Base-by-base conservation (phyloP, 2,797 vertebrate genomes). In the Sebastes nivosus region DNA sequence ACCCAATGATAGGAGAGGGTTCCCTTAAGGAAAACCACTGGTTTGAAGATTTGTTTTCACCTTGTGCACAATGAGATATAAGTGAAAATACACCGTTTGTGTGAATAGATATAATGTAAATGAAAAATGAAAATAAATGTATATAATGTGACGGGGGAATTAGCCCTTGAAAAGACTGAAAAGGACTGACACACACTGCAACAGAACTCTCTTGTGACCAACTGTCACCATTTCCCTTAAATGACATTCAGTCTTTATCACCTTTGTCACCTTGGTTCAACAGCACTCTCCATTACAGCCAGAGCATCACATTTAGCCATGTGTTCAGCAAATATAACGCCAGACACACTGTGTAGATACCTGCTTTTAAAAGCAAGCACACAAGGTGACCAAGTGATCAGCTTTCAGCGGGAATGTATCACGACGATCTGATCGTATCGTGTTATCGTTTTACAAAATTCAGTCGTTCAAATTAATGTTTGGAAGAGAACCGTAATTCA, bases 241-340 rank as follows among this genome's bases (percentile, higher is more conserved):
- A 61, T 79, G 72, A 83, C 79, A 76, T 76, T 82, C 32, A 67
- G 46, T 67, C 59, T 74, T 75, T 38, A 18, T 30, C 29, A 30
- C 29, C 29, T 30, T 30, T 64, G 55, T 78, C 82, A 85, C 80
- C 80, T 82, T 81, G 24, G 70, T 58, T 79, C 38, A 57, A 46
- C 1, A 25, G 30, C 64, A 46, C 16, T 82, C 60, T 89, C 76
- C 71, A 66, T 83, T 76, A 86, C 79, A 77, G 81, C 63, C 63
- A 79, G 55, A 79, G 70, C 73, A 82, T 88, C 79, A 80, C 52
- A 76, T 80, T 80, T 55, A 76, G 71, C 42, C 52, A 6, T n/a
- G 78, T 54, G 67, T 79, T 80, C 73, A 83, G 80, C 72, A 80
- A 60, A 73, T 74, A 24, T 32, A 77, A 66, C 5, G 27, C 14